Evolutionary conservation across 2,888 invertebrate species (phyloP).

Genomic region (Drosophila ezoana): DNA sequence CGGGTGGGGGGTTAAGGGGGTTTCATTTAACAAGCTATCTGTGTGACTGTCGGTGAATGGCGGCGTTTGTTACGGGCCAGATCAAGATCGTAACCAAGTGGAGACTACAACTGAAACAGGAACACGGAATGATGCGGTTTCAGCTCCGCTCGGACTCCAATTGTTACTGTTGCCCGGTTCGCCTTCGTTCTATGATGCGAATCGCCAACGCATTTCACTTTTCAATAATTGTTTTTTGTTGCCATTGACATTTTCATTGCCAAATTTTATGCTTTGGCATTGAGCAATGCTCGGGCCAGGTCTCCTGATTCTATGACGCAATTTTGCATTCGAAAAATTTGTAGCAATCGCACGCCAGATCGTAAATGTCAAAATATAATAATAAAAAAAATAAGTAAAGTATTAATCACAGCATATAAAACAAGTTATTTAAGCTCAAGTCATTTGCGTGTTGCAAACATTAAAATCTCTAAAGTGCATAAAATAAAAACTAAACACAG

Average conservation of each 20-base stretch:
- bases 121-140: slow-evolving; percentile 19
- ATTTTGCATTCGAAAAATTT: slow-evolving; percentile 35
- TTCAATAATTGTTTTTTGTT: slow-evolving; percentile 20
- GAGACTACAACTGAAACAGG: slow-evolving; percentile 23
- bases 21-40: slow-evolving; percentile 36
- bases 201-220: slow-evolving; percentile 59
- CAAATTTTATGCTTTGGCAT: slow-evolving; percentile 28
- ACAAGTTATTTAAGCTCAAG: slow-evolving; percentile 60
- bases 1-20: neutral
- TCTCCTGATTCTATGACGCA: slow-evolving; percentile 30
- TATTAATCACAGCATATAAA: slow-evolving; percentile 24
- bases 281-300: neutral
- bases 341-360: slow-evolving; percentile 34
- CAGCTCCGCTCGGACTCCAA: neutral
- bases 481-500: neutral
- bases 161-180: neutral
- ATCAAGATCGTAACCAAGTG: slow-evolving; percentile 38
- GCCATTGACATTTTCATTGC: slow-evolving; percentile 34
- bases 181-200: slow-evolving; percentile 30
- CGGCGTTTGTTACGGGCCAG: slow-evolving; percentile 16
- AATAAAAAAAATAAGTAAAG: slow-evolving; percentile 27
- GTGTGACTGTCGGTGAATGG: slow-evolving; percentile 39
- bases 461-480: slow-evolving; percentile 19
- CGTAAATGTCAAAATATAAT: slow-evolving; percentile 45
- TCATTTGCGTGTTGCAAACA: slow-evolving; percentile 60